A percentile compares a stretch with the other conserved stretches of the same genome.
phyloP scores from a whole-genome alignment of 2,797 vertebrate species.

The Periparus ater region DNA sequence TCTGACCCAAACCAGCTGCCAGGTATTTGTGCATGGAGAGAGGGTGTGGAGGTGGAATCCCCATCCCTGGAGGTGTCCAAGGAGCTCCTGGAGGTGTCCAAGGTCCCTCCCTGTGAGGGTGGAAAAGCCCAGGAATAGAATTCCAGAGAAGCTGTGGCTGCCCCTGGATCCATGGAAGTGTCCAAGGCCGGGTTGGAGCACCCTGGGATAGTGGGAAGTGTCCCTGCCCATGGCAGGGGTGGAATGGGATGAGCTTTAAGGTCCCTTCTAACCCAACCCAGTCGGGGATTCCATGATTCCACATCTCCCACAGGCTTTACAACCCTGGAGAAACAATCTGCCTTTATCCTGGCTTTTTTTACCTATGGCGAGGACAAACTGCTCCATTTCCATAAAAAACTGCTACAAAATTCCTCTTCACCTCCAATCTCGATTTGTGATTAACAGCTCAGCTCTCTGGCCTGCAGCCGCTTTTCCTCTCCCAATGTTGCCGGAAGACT shows the following conservation, averaged over 20 bases:
- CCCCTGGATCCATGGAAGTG: not conserved
- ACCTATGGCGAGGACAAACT: not conserved
- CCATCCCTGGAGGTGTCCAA: no score
- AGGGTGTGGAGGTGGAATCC: no score
- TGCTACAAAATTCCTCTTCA: not conserved
- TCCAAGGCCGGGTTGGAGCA: not conserved
- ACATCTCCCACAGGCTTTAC: not conserved
- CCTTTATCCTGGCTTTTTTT: not conserved
- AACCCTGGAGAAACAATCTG: not conserved
- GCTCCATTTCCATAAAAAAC: not conserved
- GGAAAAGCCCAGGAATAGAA: no score
- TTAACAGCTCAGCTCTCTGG: not conserved
- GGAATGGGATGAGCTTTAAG: not conserved
- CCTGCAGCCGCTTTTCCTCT: not conserved
- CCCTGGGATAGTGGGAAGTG: not conserved
- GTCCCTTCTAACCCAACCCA: not conserved
- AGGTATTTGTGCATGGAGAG: no score
- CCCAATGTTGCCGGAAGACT: not conserved
- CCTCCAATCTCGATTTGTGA: not conserved
- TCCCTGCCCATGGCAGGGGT: not conserved
- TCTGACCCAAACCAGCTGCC: no score
- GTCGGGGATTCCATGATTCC: not conserved
- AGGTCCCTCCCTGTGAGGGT: not conserved
- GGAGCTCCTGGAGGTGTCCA: no score
- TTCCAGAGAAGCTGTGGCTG: not conserved